phyloP scores from a whole-genome alignment of 2,888 invertebrate species.

The Drosophila anomelani region DNA sequence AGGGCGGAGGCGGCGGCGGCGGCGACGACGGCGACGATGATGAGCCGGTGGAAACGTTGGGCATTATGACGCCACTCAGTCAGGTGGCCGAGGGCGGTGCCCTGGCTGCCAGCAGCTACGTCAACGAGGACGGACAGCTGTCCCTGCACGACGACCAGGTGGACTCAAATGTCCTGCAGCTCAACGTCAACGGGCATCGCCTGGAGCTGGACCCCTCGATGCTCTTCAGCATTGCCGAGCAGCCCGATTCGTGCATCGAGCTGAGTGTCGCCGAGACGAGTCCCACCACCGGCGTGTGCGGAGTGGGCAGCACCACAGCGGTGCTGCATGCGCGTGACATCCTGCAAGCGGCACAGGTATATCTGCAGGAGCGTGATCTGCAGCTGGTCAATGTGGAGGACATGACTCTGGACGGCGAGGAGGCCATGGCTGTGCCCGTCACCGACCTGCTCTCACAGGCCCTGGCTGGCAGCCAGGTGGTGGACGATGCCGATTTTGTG shows the following conservation, averaged over 20 bases:
- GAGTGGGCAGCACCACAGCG: conserved; percentile 29
- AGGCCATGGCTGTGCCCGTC: conserved; percentile 33
- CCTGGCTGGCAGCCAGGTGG: conserved; percentile 86
- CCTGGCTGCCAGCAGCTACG: not conserved
- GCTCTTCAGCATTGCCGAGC: conserved; percentile 59
- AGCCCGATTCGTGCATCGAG: conserved; percentile 58
- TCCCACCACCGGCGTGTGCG: not conserved
- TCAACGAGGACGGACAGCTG: conserved; percentile 14
- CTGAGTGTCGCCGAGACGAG: conserved; percentile 33
- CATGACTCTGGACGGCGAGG: conserved; percentile 27
- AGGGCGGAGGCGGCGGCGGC: not conserved
- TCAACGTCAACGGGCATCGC: conserved; percentile 57
- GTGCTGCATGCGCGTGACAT: conserved; percentile 56
- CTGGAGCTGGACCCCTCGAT: conserved; percentile 56
- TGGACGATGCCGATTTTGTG: conserved; percentile 66
- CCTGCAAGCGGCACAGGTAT: conserved; percentile 79
- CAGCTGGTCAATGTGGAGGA: conserved; percentile 84
- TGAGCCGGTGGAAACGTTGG: conserved; percentile 41
- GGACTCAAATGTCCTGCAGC: conserved; percentile 50
- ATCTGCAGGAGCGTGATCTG: conserved; percentile 62
- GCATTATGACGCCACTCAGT: conserved; percentile 54
- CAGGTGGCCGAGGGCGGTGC: conserved; percentile 43
- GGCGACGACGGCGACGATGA: not conserved
- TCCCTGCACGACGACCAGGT: conserved; percentile 28
- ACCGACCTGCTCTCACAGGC: conserved; percentile 90